Conservation (phyloP, 1,140 invertebrate genomes). For the Neodiprion pinetum region DNA sequence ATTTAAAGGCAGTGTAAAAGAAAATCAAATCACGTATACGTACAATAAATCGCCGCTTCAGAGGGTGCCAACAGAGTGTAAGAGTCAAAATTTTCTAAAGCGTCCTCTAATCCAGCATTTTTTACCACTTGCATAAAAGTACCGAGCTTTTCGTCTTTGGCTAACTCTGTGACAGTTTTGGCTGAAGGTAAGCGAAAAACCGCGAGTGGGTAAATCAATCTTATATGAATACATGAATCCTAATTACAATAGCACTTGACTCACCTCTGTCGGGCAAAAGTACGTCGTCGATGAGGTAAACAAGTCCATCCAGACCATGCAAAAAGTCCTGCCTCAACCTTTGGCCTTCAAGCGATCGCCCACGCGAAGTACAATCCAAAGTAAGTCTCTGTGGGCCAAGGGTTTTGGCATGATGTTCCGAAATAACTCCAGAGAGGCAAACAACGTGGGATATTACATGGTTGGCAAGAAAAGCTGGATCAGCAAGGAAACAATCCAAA, state of each 20-base stretch:
- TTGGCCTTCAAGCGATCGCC: slow-evolving; percentile 49
- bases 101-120: slow-evolving; percentile 56
- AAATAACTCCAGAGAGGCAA: slow-evolving; percentile 58
- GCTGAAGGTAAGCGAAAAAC: slow-evolving; percentile 39
- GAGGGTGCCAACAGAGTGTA: slow-evolving; percentile 65
- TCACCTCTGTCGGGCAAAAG: slow-evolving; percentile 59
- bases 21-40: slow-evolving; percentile 22
- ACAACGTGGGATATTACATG: slow-evolving; percentile 60
- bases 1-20: slow-evolving; percentile 12
- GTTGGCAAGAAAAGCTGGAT: slow-evolving; percentile 54
- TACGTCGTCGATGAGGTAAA: slow-evolving; percentile 57
- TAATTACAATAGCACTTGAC: background rate
- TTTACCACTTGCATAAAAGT: slow-evolving; percentile 55
- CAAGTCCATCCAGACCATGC: slow-evolving; percentile 56
- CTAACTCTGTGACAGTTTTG: slow-evolving; percentile 55
- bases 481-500: background rate
- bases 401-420: slow-evolving; percentile 53
- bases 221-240: background rate
- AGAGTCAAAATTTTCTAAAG: slow-evolving; percentile 53
- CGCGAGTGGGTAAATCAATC: background rate
- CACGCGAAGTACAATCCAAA: slow-evolving; percentile 53
- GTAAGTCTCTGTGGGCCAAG: slow-evolving; percentile 43
- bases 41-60: slow-evolving; percentile 62
- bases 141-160: slow-evolving; percentile 44
- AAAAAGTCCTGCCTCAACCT: slow-evolving; percentile 48